A percentile compares a stretch with the other conserved stretches of the same genome.
Evolutionary conservation across 2,888 invertebrate genomes (phyloP).

Genomic region (Synanthedon tipuliformis): DNA sequence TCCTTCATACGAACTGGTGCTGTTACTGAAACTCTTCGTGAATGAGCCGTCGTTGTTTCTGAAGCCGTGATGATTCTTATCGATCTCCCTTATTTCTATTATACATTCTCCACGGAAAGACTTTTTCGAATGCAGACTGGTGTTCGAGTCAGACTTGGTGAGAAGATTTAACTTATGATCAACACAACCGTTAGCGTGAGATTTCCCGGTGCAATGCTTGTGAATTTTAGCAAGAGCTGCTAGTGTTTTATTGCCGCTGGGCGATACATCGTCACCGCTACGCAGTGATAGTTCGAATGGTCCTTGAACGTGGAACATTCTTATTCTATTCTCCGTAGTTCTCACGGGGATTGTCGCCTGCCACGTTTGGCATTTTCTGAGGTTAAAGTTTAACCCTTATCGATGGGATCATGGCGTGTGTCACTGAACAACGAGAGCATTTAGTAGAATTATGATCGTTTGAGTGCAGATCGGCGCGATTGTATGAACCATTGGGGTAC

Average conservation of each 20-base stretch:
- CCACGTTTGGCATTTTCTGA: conserved; percentile 42
- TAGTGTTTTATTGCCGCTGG: conserved; percentile 60
- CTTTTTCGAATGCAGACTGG: conserved; percentile 54
- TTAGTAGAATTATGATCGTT: conserved; percentile 34
- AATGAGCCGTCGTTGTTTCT: conserved; percentile 41
- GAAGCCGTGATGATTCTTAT: conserved; percentile 30
- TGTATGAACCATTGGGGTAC: conserved; percentile 21
- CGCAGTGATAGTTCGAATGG: conserved; percentile 72
- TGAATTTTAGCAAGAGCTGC: conserved; percentile 73
- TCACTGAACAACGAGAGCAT: conserved; percentile 46
- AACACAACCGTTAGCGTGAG: conserved; percentile 79
- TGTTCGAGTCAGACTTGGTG: conserved; percentile 58
- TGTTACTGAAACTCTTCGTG: conserved; percentile 68
- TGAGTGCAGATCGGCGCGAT: conserved; percentile 45
- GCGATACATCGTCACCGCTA: conserved; percentile 57
- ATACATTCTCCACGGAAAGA: conserved; percentile 51
- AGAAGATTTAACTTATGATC: conserved; percentile 61
- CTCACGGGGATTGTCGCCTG: conserved; percentile 29
- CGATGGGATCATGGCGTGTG: conserved; percentile 41
- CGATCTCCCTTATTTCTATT: conserved; percentile 55
- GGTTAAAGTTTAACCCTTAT: conserved; percentile 37
- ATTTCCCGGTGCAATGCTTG: conserved; percentile 80
- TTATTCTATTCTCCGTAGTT: conserved; percentile 27
- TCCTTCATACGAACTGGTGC: conserved; percentile 74
- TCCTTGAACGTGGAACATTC: conserved; percentile 66